Percentiles rank a stretch among this genome's conserved stretches.
Conservation (phyloP, 2,888 invertebrate genomes). For the Marasmarcha lunaedactyla region DNA sequence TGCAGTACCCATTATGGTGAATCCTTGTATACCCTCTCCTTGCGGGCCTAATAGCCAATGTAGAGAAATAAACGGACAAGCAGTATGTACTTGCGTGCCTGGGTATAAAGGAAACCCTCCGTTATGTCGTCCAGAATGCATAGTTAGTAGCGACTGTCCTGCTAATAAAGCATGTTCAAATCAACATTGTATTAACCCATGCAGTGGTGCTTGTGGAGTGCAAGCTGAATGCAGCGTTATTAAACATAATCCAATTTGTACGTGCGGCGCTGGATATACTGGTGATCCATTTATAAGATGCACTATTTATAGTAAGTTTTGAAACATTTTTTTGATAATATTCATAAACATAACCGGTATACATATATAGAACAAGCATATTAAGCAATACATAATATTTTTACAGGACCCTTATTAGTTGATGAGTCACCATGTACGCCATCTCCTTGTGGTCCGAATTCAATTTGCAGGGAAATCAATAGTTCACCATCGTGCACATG, state of each 20-base stretch:
- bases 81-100: conserved; percentile 79
- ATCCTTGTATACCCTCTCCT: conserved; percentile 79
- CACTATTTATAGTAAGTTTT: conserved; percentile 46
- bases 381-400: no score
- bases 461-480: conserved; percentile 70
- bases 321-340: not conserved
- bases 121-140: conserved; percentile 81
- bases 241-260: conserved; percentile 83
- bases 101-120: conserved; percentile 80
- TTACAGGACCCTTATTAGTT: conserved; percentile 57
- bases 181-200: conserved; percentile 81
- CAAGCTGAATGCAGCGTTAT: conserved; percentile 79
- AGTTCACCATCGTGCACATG: conserved; percentile 78
- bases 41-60: conserved; percentile 84
- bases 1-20: conserved; percentile 45
- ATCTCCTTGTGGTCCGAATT: conserved; percentile 76
- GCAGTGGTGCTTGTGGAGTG: conserved; percentile 79
- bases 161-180: conserved; percentile 79
- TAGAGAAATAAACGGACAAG: conserved; percentile 73
- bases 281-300: conserved; percentile 85
- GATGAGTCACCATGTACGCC: conserved; percentile 75
- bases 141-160: conserved; percentile 80
- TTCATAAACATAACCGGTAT: no score
- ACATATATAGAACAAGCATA: no score
- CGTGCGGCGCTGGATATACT: conserved; percentile 74